Conservation (phyloP, 2,888 invertebrate species). For the Cataglyphis albicans region DNA sequence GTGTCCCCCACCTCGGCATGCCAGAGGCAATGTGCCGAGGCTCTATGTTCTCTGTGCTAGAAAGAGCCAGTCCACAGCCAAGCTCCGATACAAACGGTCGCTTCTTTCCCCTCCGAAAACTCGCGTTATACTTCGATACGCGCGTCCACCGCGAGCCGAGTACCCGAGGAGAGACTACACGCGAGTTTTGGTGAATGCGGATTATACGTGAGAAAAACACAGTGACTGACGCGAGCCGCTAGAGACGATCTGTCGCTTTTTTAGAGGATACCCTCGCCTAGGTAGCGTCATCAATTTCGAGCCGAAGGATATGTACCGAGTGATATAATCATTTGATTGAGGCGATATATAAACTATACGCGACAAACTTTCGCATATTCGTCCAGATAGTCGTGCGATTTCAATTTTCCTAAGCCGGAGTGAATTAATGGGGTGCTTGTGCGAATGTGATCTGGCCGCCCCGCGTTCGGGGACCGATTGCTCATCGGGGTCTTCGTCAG, state of each 20-base stretch:
- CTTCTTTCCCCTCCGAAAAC: conserved; percentile 66
- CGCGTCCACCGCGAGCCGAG: conserved; percentile 17
- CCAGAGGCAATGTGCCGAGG: conserved; percentile 88
- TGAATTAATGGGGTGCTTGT: conserved; percentile 87
- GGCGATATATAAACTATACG: not conserved
- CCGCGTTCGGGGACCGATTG: conserved; percentile 85
- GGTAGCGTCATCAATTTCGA: conserved; percentile 39
- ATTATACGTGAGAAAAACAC: conserved; percentile 38
- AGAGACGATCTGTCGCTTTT: conserved; percentile 10
- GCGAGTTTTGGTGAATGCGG: conserved; percentile 26
- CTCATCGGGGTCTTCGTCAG: conserved; percentile 84
- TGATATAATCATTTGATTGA: conserved; percentile 13
- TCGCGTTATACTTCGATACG: conserved; percentile 45
- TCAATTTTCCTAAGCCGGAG: conserved; percentile 45
- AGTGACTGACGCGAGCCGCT: conserved; percentile 6
- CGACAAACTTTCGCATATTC: not conserved
- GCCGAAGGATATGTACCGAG: conserved; percentile 27
- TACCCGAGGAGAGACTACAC: conserved; percentile 7
- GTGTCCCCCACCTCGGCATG: conserved; percentile 88
- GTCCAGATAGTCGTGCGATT: conserved; percentile 32
- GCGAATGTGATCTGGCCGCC: conserved; percentile 84
- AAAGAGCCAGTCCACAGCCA: conserved; percentile 85
- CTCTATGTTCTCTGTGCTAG: conserved; percentile 84
- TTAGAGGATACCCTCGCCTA: conserved; percentile 14
- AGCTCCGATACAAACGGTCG: conserved; percentile 85